Percentiles rank a stretch among this genome's conserved stretches.
Conservation (phyloP, 2,888 invertebrate species). For the Cephalotes varians region DNA sequence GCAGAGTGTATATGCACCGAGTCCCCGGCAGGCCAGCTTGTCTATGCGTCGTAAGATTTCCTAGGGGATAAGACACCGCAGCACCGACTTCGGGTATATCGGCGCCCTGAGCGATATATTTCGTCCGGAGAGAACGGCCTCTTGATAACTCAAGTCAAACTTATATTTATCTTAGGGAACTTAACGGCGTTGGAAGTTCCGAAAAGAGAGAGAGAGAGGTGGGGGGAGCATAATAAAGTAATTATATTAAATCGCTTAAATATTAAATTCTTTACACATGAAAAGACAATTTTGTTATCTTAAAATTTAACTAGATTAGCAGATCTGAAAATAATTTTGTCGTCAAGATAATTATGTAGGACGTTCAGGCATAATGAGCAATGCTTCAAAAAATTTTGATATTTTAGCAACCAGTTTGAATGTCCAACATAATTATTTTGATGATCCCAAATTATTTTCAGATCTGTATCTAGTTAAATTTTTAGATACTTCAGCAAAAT, state of each 20-base stretch:
- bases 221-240: neutral
- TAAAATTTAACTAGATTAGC: no score
- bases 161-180: constrained; percentile 23
- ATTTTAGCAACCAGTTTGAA: no score
- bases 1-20: constrained; percentile 44
- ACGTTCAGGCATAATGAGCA: no score
- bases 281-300: no score
- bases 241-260: constrained; percentile 4
- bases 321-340: no score
- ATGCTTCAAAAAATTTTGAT: no score
- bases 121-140: neutral
- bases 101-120: constrained; percentile 38
- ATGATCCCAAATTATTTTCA: no score
- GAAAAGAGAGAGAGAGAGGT: neutral
- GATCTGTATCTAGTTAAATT: no score
- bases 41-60: constrained; percentile 75
- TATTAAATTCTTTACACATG: neutral
- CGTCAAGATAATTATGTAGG: no score
- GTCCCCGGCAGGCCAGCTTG: constrained; percentile 46
- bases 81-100: constrained; percentile 37
- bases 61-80: constrained; percentile 73
- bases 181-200: neutral
- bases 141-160: constrained; percentile 39
- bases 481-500: no score
- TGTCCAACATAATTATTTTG: no score